These are phyloP conservation scores for Epinotia bilunana DNA, from an alignment of 2,888 invertebrate species.

Conservation along the genomic window DNA sequence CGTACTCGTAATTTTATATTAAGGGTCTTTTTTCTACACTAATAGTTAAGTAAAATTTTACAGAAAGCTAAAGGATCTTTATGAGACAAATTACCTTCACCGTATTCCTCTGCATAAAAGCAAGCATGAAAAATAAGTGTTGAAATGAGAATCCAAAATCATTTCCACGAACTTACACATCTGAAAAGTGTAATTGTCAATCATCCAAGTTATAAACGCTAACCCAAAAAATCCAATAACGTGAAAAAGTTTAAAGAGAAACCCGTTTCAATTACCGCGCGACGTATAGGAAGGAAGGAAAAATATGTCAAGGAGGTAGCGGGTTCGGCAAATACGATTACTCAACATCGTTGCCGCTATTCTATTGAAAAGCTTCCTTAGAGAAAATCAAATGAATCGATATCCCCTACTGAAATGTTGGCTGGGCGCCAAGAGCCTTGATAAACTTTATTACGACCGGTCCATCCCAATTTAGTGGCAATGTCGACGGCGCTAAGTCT, in stretches of 20 bases:
- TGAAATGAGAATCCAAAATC: slow-evolving; percentile 21
- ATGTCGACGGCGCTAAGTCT: slow-evolving; percentile 56
- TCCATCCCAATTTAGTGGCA: slow-evolving; percentile 58
- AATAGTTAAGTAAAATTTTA: background rate
- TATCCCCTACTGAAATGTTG: slow-evolving; percentile 69
- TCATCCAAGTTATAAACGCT: slow-evolving; percentile 36
- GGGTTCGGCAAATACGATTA: slow-evolving; percentile 46
- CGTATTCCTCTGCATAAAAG: slow-evolving; percentile 35
- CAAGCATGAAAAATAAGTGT: slow-evolving; percentile 27
- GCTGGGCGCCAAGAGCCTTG: slow-evolving; percentile 77
- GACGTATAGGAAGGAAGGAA: slow-evolving; percentile 44
- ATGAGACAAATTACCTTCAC: slow-evolving; percentile 32
- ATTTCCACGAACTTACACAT: slow-evolving; percentile 6
- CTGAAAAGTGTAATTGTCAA: slow-evolving; percentile 35
- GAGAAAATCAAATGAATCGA: slow-evolving; percentile 70
- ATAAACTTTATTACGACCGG: slow-evolving; percentile 68
- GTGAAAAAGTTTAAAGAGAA: slow-evolving; percentile 43
- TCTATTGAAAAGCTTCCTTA: slow-evolving; percentile 56
- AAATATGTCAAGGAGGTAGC: slow-evolving; percentile 45
- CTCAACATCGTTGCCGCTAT: slow-evolving; percentile 45
- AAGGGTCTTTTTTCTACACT: background rate
- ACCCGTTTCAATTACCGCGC: slow-evolving; percentile 44
- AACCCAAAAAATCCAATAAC: slow-evolving; percentile 40
- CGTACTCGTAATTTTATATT: background rate
- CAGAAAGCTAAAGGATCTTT: background rate